Conservation (phyloP, 2,797 vertebrate genomes). For the Glyptemys insculpta region DNA sequence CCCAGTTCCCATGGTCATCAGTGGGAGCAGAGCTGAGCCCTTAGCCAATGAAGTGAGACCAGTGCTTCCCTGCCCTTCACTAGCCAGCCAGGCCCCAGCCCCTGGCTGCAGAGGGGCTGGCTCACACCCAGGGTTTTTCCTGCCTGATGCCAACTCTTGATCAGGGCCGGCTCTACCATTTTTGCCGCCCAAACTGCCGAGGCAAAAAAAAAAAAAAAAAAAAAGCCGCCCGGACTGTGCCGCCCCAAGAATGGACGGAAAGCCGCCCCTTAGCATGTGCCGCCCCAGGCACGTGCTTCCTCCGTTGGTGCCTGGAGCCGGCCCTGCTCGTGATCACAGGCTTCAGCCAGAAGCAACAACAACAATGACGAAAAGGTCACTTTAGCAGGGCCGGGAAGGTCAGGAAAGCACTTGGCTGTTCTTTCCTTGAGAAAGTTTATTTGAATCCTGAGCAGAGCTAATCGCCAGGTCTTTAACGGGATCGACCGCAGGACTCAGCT, state of each 20-base stretch:
- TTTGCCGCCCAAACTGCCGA: too few species aligned
- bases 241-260: too few species aligned
- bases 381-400: not conserved
- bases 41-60: not conserved
- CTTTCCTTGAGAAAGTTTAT: not conserved
- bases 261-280: too few species aligned
- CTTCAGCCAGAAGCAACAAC: not conserved
- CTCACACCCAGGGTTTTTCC: not conserved
- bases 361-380: not conserved
- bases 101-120: not conserved
- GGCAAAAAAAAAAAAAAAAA: too few species aligned
- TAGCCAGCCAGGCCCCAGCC: not conserved
- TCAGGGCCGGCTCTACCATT: too few species aligned
- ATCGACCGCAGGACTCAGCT: not conserved
- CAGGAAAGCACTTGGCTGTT: not conserved
- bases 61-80: not conserved
- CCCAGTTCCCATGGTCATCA: too few species aligned
- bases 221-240: too few species aligned
- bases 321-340: not conserved
- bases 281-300: too few species aligned
- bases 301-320: too few species aligned
- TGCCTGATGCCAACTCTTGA: accelerated
- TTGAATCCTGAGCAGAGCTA: conserved; percentile 14
- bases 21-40: not conserved
- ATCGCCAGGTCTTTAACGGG: conserved; percentile 5